Evolutionary conservation across 2,888 invertebrate species (phyloP), one percentile per base, ranked within the genome.

Genomic region (Phorcus lineatus): DNA sequence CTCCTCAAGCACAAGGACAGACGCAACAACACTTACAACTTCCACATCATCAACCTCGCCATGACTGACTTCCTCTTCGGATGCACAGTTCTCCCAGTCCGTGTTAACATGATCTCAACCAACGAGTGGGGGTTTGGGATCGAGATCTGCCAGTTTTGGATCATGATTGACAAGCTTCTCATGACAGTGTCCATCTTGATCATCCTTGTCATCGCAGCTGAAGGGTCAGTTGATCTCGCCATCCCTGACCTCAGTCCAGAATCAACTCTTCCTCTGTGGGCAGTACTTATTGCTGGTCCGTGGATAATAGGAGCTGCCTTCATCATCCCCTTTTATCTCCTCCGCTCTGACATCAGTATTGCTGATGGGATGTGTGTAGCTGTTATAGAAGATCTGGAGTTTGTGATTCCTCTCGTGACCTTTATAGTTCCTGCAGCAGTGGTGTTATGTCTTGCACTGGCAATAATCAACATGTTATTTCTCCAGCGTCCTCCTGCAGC

Each of bases 11-110:
- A 28, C 11, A 62, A 62, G 62, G 62, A 62, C 62, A 16, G 62
- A 16, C 62, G 62, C 24, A 62, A 62, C 62, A 62, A 62, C 62
- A 62, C 62, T 24, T 62, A 62, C 62, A 62, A 62, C 62, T 62
- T 62, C 62, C 62, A 62, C 62, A 62, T 62, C 62, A 62, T 62
- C 62, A 62, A 62, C 62, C 62, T 62, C 24, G 62, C 62, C 62
- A 62, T 62, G 62, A 62, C 62, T 24, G 62, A 62, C 62, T 62
- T 62, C 62, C 62, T 62, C 16, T 62, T 62, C 17, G 62, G 62
- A 9, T 62, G 62, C 62, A 62, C 62, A 13, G 62, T 62, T 16
- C 62, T 62, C 24, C 62, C 62, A 16, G 62, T 62, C 28, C 24
- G 28, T 0, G 62, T 62, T 16, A 28, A 62, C 62, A 62, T 62